Conservation (phyloP, 2,797 vertebrate species). For the Anabas testudineus region DNA sequence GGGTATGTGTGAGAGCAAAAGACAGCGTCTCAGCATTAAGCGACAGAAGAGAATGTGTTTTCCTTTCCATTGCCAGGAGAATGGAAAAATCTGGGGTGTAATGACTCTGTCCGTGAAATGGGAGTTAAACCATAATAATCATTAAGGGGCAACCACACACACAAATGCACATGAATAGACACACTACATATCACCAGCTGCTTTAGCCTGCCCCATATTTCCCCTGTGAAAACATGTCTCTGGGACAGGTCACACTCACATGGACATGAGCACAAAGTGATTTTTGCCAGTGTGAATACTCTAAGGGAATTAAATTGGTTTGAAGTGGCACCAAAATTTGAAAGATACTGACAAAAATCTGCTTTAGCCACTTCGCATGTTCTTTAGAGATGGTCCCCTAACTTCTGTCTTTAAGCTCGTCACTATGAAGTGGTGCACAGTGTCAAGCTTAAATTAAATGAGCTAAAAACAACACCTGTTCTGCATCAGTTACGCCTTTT, state of each 20-base stretch:
- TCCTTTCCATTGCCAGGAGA: slow-evolving; percentile 69
- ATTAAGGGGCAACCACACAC: slow-evolving; percentile 68
- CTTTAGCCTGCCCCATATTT: slow-evolving; percentile 17
- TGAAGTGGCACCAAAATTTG: not conserved
- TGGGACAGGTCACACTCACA: slow-evolving; percentile 4
- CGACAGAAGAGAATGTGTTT: slow-evolving; percentile 68
- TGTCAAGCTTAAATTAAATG: not conserved
- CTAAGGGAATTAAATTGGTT: not conserved
- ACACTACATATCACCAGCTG: slow-evolving; percentile 35
- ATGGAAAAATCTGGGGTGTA: slow-evolving; percentile 66
- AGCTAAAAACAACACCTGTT: slow-evolving; percentile 15
- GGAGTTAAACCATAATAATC: slow-evolving; percentile 78
- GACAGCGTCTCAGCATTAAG: slow-evolving; percentile 54
- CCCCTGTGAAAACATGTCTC: slow-evolving; percentile 47
- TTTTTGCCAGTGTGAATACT: not conserved
- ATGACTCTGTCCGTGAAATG: slow-evolving; percentile 70
- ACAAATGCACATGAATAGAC: slow-evolving; percentile 28
- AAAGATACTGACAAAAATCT: not conserved
- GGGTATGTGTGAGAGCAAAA: slow-evolving; percentile 31
- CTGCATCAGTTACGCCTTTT: not conserved
- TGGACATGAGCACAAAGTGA: not conserved
- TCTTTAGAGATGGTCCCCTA: not conserved
- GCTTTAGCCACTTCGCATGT: not conserved
- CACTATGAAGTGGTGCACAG: not conserved
- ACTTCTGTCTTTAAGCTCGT: not conserved